phyloP scores from a whole-genome alignment of 2,113 vertebrate genomes.

The Vombatus ursinus region DNA sequence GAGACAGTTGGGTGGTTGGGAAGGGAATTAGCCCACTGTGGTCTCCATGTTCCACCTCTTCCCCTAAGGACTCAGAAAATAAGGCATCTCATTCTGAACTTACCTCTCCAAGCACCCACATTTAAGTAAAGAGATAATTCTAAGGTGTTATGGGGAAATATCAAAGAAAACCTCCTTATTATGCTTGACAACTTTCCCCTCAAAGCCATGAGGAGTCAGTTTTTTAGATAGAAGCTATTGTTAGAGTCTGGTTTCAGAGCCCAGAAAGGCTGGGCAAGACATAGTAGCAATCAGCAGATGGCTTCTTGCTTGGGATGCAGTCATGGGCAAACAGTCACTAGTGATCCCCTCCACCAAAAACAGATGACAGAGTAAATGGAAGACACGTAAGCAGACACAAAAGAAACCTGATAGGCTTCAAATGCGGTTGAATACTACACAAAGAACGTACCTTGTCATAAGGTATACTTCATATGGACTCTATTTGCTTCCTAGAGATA shows the following conservation, averaged over 20 bases:
- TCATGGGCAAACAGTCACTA: conserved; percentile 56
- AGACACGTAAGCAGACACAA: conserved; percentile 66
- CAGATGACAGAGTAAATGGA: conserved; percentile 55
- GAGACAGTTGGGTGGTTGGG: neutral
- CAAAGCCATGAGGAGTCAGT: neutral
- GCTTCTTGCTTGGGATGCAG: conserved; percentile 25
- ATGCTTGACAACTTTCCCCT: neutral
- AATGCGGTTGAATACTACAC: conserved; percentile 53
- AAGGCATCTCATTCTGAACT: conserved; percentile 40
- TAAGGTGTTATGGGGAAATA: conserved; percentile 47
- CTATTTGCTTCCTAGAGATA: conserved; percentile 83
- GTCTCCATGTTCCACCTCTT: neutral
- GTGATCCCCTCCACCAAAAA: neutral
- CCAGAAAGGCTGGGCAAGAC: neutral
- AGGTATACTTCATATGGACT: conserved; percentile 66
- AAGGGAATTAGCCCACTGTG: neutral
- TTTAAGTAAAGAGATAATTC: conserved; percentile 14
- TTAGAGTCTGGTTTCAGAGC: conserved; percentile 2
- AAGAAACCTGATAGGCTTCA: conserved; percentile 68
- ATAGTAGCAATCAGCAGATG: conserved; percentile 42
- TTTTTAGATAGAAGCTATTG: conserved; percentile 4
- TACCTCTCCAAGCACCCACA: conserved; percentile 40
- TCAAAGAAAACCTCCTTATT: conserved; percentile 6
- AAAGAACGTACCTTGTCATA: conserved; percentile 48
- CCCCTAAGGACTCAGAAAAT: neutral